A percentile compares a stretch with the other conserved stretches of the same genome.
Conservation (phyloP, 2,888 invertebrate genomes). For the Mongoloraphidia duomilia region DNA sequence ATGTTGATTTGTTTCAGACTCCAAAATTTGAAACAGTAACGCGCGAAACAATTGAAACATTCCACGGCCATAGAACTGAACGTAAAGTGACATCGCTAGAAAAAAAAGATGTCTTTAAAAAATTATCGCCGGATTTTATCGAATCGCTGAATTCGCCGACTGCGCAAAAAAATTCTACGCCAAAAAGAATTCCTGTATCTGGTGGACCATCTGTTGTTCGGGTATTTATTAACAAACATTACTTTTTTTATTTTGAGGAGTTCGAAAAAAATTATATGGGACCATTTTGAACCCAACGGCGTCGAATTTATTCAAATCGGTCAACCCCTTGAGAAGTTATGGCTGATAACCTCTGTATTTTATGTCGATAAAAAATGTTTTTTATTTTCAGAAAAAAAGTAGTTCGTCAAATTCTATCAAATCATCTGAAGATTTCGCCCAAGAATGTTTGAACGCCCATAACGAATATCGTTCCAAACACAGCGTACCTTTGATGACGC, state of each 20-base stretch:
- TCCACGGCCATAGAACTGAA: slow-evolving; percentile 45
- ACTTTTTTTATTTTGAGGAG: neutral
- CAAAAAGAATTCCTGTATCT: no score
- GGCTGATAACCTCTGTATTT: no score
- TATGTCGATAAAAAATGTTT: no score
- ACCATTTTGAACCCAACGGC: no score
- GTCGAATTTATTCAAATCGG: no score
- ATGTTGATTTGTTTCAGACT: slow-evolving; percentile 27
- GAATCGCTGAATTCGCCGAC: slow-evolving; percentile 7
- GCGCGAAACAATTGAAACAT: slow-evolving; percentile 49
- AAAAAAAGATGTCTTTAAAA: slow-evolving; percentile 36
- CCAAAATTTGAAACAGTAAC: slow-evolving; percentile 49
- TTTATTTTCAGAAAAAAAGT: slow-evolving; percentile 1
- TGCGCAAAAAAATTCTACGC: slow-evolving; percentile 1
- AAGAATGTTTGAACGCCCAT: slow-evolving; percentile 41
- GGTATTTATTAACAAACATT: no score
- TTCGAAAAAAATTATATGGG: slow-evolving; percentile 1
- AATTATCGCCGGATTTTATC: slow-evolving; percentile 25
- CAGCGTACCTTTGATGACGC: slow-evolving; percentile 38
- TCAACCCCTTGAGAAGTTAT: no score
- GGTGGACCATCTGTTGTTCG: no score
- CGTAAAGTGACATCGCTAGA: slow-evolving; percentile 45
- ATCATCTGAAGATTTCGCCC: slow-evolving; percentile 28
- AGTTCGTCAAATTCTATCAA: slow-evolving; percentile 1
- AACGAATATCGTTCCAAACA: slow-evolving; percentile 41